Conservation (phyloP, 2,797 vertebrate genomes). For the Menidia menidia region DNA sequence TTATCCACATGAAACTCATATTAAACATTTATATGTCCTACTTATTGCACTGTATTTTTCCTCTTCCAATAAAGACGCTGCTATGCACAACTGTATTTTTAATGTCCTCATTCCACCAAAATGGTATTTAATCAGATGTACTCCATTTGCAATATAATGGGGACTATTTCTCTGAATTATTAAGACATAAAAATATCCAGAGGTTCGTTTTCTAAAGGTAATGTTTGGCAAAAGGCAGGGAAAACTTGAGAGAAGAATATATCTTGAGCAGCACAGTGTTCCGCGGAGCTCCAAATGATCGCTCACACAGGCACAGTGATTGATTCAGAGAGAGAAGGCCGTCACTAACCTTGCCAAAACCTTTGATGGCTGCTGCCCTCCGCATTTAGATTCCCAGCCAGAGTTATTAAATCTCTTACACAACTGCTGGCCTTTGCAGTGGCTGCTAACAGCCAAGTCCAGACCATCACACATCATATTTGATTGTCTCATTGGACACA, state of each 20-base stretch:
- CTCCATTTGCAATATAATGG: background rate
- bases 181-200: too few species aligned
- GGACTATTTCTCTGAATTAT: background rate
- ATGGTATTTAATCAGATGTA: background rate
- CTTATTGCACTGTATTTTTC: background rate
- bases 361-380: conserved; percentile 48
- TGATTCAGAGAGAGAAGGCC: conserved; percentile 41
- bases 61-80: background rate
- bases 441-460: conserved; percentile 54
- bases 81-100: background rate
- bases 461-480: conserved; percentile 39
- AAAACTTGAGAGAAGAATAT: too few species aligned
- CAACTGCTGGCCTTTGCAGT: conserved; percentile 59
- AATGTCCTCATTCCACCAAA: background rate
- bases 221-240: too few species aligned
- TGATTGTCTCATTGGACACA: conserved; percentile 25
- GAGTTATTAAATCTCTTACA: conserved; percentile 60
- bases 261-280: background rate
- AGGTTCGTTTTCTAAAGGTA: too few species aligned
- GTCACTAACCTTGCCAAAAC: conserved; percentile 53
- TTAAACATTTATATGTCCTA: background rate
- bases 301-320: conserved; percentile 32
- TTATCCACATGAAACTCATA: background rate
- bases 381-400: conserved; percentile 43
- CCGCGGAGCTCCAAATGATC: conserved; percentile 2